Percentiles rank a stretch among this genome's conserved stretches.
Conservation (phyloP, 2,888 invertebrate species). For the Holacanthella duospinosa region DNA sequence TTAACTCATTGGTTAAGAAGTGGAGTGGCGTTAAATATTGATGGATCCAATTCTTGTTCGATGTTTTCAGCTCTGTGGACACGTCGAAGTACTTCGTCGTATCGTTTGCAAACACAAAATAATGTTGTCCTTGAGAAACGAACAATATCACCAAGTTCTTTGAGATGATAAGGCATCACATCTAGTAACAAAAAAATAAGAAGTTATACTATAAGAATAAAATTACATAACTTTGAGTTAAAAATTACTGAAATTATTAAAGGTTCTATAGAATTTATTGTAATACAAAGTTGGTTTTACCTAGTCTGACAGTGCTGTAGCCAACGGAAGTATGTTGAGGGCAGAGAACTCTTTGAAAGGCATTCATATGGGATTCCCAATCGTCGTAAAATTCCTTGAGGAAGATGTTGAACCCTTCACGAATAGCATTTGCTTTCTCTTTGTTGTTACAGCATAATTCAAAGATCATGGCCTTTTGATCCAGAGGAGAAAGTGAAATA, state of each 20-base stretch:
- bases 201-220: no score
- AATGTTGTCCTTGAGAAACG: neutral
- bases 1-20: no score
- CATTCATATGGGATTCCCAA: neutral
- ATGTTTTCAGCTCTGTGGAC: no score
- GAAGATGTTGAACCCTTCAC: neutral
- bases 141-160: neutral
- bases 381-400: neutral
- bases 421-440: neutral
- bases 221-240: no score
- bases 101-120: neutral
- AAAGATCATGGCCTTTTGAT: neutral
- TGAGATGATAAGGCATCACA: neutral
- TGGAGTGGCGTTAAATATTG: no score
- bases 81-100: neutral
- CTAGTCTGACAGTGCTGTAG: no score
- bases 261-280: no score
- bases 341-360: neutral
- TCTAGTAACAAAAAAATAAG: neutral
- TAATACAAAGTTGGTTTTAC: neutral
- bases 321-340: neutral
- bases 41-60: no score
- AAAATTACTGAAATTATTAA: no score
- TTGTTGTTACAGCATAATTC: neutral
- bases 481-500: neutral